Conservation (phyloP, 2,888 invertebrate genomes). For the Epistrophe eligans region DNA sequence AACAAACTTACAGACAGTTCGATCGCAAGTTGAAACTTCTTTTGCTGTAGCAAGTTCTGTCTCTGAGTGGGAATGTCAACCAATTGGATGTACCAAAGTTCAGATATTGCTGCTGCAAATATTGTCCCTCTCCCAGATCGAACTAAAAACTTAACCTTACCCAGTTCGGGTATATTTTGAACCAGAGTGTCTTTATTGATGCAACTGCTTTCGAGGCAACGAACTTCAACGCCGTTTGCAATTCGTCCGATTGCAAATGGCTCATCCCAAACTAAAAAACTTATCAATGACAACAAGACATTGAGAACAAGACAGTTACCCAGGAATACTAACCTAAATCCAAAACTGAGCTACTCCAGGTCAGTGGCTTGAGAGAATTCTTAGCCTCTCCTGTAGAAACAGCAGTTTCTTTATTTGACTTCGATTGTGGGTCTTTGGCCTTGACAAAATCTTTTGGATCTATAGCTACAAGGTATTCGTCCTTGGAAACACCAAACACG, state of each 20-base stretch:
- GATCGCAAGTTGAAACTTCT: constrained; percentile 97
- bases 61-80: constrained; percentile 93
- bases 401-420: constrained; percentile 65
- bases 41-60: constrained; percentile 92
- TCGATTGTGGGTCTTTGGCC: constrained; percentile 76
- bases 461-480: constrained; percentile 94
- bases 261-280: constrained; percentile 91
- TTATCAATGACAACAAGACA: not conserved
- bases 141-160: constrained; percentile 90
- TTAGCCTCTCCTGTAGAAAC: constrained; percentile 77
- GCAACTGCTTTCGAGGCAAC: constrained; percentile 92
- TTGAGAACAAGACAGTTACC: constrained; percentile 82
- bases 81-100: constrained; percentile 94
- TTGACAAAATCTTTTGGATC: constrained; percentile 87
- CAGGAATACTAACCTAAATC: constrained; percentile 79
- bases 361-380: constrained; percentile 77
- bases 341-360: constrained; percentile 81
- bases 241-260: constrained; percentile 95
- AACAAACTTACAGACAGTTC: constrained; percentile 90
- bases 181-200: constrained; percentile 86
- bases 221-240: constrained; percentile 92
- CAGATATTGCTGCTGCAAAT: constrained; percentile 93
- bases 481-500: constrained; percentile 93
- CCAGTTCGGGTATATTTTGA: constrained; percentile 91
- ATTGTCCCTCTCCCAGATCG: constrained; percentile 91